A percentile compares a stretch with the other conserved stretches of the same genome.
phyloP scores from a whole-genome alignment of 2,113 vertebrate genomes.

The Meriones unguiculatus region DNA sequence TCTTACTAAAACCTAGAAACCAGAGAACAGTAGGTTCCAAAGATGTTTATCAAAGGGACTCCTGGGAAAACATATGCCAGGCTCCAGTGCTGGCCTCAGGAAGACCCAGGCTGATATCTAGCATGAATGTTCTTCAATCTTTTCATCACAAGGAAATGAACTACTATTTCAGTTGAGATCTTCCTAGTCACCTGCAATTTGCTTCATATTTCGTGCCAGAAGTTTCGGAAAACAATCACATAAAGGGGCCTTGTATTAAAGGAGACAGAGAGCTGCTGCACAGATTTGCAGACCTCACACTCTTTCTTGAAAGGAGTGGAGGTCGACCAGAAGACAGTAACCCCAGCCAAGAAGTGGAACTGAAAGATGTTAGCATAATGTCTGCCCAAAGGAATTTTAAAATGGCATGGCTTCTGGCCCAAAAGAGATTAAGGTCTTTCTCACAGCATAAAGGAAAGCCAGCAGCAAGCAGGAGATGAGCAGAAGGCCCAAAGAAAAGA shows the following conservation, averaged over 20 bases:
- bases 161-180: not conserved
- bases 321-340: slow-evolving; percentile 41
- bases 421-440: slow-evolving; percentile 58
- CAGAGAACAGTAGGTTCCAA: not conserved
- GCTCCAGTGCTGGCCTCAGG: not conserved
- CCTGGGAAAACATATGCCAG: not conserved
- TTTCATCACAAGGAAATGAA: slow-evolving; percentile 24
- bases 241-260: not conserved
- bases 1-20: not conserved
- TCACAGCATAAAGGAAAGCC: slow-evolving; percentile 35
- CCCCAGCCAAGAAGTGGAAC: slow-evolving; percentile 17
- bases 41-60: not conserved
- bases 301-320: slow-evolving; percentile 5
- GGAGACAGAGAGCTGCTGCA: slow-evolving; percentile 1
- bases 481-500: not conserved
- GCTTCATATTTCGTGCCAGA: slow-evolving; percentile 52
- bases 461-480: slow-evolving; percentile 62
- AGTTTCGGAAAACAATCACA: not conserved
- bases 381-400: slow-evolving; percentile 68
- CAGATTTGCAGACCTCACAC: not conserved
- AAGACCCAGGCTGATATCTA: not conserved
- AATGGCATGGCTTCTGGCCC: slow-evolving; percentile 67
- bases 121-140: not conserved
- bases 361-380: slow-evolving; percentile 61
- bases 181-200: slow-evolving; percentile 41